Conservation (phyloP, 2,113 vertebrate species). For the Serinus canaria region DNA sequence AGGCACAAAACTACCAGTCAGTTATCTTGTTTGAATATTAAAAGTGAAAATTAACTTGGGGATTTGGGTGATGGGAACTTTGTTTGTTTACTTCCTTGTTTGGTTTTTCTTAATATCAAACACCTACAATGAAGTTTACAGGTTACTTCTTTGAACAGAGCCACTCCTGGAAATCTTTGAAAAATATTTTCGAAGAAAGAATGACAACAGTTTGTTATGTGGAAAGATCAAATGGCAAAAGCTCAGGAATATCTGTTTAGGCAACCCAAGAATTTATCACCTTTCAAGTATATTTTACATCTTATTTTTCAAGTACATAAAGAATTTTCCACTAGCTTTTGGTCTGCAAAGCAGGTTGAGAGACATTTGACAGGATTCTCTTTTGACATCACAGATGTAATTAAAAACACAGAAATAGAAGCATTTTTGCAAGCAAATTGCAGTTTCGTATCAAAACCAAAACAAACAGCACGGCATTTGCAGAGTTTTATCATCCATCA, state of each 20-base stretch:
- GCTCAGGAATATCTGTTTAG: not conserved
- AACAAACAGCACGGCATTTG: not conserved
- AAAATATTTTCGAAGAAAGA: not conserved
- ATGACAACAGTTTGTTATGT: not conserved
- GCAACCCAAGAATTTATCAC: not conserved
- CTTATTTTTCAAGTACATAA: not conserved
- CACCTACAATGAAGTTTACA: not conserved
- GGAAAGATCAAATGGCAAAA: not conserved
- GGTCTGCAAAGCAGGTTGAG: not conserved
- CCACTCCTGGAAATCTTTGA: not conserved
- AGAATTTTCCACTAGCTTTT: not conserved
- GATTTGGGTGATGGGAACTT: not conserved
- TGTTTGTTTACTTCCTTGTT: not conserved
- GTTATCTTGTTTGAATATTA: not conserved
- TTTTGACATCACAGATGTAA: not conserved
- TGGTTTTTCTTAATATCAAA: not conserved
- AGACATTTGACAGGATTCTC: not conserved
- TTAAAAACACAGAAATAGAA: not conserved
- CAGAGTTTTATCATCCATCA: not conserved
- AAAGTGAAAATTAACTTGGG: not conserved
- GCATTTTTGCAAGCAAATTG: not conserved
- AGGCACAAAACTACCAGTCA: not conserved
- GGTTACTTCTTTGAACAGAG: not conserved
- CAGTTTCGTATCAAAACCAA: not conserved
- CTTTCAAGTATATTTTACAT: not conserved